Evolutionary conservation across 2,797 vertebrate genomes (phyloP).

Genomic region (Brotula barbata): DNA sequence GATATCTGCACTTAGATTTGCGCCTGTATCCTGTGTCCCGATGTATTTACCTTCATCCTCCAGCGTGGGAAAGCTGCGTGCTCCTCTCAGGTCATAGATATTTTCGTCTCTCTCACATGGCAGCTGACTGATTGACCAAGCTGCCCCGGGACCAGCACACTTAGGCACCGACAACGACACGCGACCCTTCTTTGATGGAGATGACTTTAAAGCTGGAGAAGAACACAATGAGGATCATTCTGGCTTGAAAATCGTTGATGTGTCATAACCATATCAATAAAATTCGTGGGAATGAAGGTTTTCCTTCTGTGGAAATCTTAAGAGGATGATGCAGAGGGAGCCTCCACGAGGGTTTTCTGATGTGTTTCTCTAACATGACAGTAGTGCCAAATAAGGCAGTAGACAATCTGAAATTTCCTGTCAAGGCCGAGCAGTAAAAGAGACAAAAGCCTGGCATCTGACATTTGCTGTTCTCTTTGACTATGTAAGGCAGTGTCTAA

Average conservation of each 20-base stretch:
- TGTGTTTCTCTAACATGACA: conserved; percentile 6
- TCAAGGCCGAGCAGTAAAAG: conserved; percentile 42
- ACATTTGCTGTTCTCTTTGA: conserved; percentile 45
- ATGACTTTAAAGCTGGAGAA: conserved; percentile 89
- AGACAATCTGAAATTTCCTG: conserved; percentile 40
- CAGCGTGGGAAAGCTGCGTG: conserved; percentile 93
- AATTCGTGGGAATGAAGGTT: neutral
- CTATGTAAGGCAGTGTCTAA: conserved; percentile 62
- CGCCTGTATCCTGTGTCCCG: neutral
- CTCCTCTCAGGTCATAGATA: conserved; percentile 90
- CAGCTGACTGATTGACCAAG: conserved; percentile 94
- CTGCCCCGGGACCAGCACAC: conserved; percentile 84
- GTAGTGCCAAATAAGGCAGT: conserved; percentile 58
- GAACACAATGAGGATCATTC: neutral
- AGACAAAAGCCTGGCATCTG: conserved; percentile 49
- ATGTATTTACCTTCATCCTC: conserved; percentile 89
- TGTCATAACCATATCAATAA: no score
- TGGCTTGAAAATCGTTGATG: no score
- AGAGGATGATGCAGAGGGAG: conserved; percentile 13
- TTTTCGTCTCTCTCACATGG: conserved; percentile 87
- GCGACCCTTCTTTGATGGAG: conserved; percentile 96
- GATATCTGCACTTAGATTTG: no score
- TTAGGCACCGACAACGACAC: conserved; percentile 87
- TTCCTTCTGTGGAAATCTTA: conserved; percentile 2
- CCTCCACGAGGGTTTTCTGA: conserved; percentile 19